Evolutionary conservation across 1,140 invertebrate species (phyloP).

Genomic region (Ectropis grisescens): DNA sequence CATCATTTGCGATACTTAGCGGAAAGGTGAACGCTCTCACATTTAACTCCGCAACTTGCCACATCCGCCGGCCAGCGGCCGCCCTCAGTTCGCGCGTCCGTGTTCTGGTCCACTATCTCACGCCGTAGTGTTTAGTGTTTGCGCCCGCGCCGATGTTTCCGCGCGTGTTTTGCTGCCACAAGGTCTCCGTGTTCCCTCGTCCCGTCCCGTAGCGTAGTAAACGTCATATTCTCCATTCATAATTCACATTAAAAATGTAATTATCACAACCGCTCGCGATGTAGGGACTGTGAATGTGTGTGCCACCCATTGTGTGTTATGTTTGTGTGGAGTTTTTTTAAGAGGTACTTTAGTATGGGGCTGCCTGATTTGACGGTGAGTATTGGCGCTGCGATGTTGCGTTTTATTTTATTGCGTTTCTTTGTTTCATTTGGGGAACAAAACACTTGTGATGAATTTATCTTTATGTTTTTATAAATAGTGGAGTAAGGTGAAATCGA

Average conservation of each 20-base stretch:
- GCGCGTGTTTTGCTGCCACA: constrained; percentile 55
- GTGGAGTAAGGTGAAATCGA: no score
- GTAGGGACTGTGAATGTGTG: constrained; percentile 7
- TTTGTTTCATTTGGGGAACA: no score
- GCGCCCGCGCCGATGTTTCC: constrained; percentile 49
- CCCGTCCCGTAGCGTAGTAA: neutral
- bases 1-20: no score
- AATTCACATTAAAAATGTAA: constrained; percentile 15
- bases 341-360: constrained; percentile 41
- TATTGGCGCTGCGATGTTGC: constrained; percentile 4
- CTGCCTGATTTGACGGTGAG: constrained; percentile 58
- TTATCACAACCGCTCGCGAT: neutral
- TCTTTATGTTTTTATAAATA: no score
- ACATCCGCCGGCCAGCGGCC: no score
- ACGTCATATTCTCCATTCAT: constrained; percentile 2
- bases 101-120: no score
- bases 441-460: no score
- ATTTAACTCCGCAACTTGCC: no score
- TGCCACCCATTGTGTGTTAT: constrained; percentile 28
- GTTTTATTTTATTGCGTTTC: no score
- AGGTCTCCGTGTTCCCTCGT: constrained; percentile 27
- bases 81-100: no score
- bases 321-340: constrained; percentile 46
- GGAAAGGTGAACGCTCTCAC: no score
- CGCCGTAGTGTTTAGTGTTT: constrained; percentile 6